phyloP scores from a whole-genome alignment of 2,113 vertebrate species.

The Raja brachyura region DNA sequence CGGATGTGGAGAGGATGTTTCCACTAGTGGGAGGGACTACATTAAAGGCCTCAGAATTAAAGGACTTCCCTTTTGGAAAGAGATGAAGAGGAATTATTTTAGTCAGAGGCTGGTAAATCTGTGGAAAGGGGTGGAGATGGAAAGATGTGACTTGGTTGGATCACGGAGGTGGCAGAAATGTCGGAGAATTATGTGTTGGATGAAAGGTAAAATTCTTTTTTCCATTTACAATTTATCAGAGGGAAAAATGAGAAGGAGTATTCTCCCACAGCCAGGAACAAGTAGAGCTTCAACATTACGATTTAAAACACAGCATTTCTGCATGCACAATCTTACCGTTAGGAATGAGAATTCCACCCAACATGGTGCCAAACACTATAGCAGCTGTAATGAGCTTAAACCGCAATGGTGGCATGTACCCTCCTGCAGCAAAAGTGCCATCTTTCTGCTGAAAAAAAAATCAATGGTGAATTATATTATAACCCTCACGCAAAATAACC shows the following conservation, averaged over 20 bases:
- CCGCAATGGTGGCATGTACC: conserved; percentile 94
- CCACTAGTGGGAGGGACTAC: no score
- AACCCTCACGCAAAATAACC: neutral
- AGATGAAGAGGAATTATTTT: no score
- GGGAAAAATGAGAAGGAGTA: neutral
- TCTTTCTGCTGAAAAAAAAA: conserved; percentile 76
- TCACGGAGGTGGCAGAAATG: no score
- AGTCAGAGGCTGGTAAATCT: no score
- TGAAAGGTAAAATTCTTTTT: neutral
- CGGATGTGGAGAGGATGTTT: no score
- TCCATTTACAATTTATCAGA: neutral
- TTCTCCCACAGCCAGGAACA: neutral
- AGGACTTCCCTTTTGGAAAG: no score
- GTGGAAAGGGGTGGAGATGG: no score
- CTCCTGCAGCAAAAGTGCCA: conserved; percentile 86
- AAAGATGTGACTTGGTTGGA: no score
- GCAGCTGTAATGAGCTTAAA: conserved; percentile 87
- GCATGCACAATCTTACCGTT: conserved; percentile 65
- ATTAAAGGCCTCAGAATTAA: no score
- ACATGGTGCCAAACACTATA: conserved; percentile 94
- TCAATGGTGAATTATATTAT: neutral
- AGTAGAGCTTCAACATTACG: neutral
- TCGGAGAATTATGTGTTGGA: no score
- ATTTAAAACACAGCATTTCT: neutral
- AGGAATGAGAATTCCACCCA: conserved; percentile 90